Evolutionary conservation across 2,888 invertebrate genomes (phyloP).

Genomic region (Muscina levida): DNA sequence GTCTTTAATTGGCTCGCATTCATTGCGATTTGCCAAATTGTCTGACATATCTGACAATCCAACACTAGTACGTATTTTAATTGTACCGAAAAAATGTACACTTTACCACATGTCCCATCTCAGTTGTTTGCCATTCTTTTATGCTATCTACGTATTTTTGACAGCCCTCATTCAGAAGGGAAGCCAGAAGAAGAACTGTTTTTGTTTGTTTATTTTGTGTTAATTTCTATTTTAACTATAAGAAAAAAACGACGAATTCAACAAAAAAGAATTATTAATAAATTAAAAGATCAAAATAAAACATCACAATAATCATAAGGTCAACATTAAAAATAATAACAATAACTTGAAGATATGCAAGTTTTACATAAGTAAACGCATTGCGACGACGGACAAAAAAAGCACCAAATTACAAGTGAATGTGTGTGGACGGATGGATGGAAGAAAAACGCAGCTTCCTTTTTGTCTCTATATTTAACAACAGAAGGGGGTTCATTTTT

Average conservation of each 20-base stretch:
- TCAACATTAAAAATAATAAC: conserved; percentile 14
- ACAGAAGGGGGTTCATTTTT: conserved; percentile 59
- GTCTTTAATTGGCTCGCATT: too few species aligned
- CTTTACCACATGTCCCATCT: too few species aligned
- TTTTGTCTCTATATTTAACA: conserved; percentile 56
- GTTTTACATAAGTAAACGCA: conserved; percentile 55
- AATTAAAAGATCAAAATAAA: conserved; percentile 60
- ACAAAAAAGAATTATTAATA: conserved; percentile 55
- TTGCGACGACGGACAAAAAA: conserved; percentile 23
- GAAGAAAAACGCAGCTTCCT: conserved; percentile 63
- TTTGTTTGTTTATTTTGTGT: conserved; percentile 65
- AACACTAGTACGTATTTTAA: too few species aligned
- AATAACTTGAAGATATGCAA: conserved; percentile 30
- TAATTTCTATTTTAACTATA: conserved; percentile 49
- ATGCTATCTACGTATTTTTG: conserved; percentile 40
- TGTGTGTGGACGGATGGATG: conserved; percentile 49
- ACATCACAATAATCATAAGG: conserved; percentile 42
- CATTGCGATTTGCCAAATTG: too few species aligned
- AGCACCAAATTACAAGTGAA: conserved; percentile 52
- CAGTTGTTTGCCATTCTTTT: conserved; percentile 34
- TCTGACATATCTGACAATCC: too few species aligned
- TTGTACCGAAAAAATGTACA: too few species aligned
- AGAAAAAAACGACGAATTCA: conserved; percentile 36
- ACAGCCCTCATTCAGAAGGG: conserved; percentile 29
- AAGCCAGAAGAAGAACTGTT: conserved; percentile 57